Evolutionary conservation across 2,797 vertebrate species (phyloP), one percentile per base, ranked within the genome.

Genomic region (Halcyon chelicuti): DNA sequence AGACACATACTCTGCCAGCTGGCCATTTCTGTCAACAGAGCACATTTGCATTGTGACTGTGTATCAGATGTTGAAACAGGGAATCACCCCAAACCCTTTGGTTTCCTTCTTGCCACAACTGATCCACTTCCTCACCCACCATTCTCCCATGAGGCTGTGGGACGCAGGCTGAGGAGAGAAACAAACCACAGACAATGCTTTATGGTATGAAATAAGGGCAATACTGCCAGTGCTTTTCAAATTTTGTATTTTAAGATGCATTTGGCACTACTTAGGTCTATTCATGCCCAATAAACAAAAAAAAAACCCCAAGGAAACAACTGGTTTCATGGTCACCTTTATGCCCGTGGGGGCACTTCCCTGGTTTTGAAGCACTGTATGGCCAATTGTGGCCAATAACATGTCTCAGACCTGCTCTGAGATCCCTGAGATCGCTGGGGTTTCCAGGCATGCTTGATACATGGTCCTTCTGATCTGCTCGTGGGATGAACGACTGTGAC

Each of bases 1-100:
- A 94, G 91, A 42, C 57, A 74, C 67, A 85, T 17, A 22, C n/a
- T 35, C 52, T 94, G 86, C 91, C 93, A 96, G 90, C 85, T 94
- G 93, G 65, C 39, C 82, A 74, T 39, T 86, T 74, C 79, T 93
- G 72, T 17, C 87, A 57, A 7, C 37, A 46, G 33, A 1, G 21
- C 54, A 57, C 61, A 58, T 82, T 90, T 93, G 79, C 91, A 80
- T 33, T 75, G 93, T 44, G 65, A 2, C 68, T 7, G 1, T 14
- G 47, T 26, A 52, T 72, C 70, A 86, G 57, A 71, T 63, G 49
- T 44, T 80, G 46, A 39, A 80, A 13, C 5, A 22, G 35, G 1
- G 57, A 67, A 46, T 33, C 15, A 40, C 70, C 40, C 65, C 65
- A 47, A 84, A 83, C 33, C 49, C 5, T 35, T 52, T 26, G 29